Conservation (phyloP, 2,888 invertebrate genomes). For the Plebejus melissa region DNA sequence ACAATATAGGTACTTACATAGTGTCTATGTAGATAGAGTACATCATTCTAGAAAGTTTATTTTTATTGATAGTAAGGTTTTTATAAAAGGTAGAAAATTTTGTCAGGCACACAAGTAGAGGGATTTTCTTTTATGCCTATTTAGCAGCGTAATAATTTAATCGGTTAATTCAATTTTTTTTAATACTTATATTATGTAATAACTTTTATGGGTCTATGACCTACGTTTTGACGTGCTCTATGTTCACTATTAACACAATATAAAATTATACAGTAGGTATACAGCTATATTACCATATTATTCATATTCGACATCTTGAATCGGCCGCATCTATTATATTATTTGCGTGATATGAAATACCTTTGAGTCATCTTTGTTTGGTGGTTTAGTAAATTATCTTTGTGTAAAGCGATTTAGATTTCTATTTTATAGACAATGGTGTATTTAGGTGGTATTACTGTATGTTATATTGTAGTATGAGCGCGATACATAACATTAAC, state of each 20-base stretch:
- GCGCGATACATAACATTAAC: neutral
- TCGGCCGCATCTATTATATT: no score
- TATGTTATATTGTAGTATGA: neutral
- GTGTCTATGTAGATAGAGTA: neutral
- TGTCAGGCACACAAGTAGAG: no score
- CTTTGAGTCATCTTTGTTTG: no score
- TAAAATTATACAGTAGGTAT: neutral
- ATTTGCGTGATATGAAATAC: no score
- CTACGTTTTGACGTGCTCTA: neutral
- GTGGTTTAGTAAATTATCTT: no score
- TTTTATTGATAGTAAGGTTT: neutral
- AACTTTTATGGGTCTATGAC: neutral
- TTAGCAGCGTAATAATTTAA: neutral
- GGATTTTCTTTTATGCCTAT: no score
- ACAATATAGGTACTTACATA: neutral
- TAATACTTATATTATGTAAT: neutral
- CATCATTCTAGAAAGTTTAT: neutral
- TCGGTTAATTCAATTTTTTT: no score
- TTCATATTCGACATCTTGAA: no score
- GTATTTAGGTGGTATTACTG: neutral
- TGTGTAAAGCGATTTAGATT: neutral
- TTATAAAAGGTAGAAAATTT: no score
- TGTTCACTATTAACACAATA: neutral
- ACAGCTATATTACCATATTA: no score
- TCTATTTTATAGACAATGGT: neutral